Base-by-base conservation (phyloP, 1,140 invertebrate species). In the Lepidotrigona ventralis region DNA sequence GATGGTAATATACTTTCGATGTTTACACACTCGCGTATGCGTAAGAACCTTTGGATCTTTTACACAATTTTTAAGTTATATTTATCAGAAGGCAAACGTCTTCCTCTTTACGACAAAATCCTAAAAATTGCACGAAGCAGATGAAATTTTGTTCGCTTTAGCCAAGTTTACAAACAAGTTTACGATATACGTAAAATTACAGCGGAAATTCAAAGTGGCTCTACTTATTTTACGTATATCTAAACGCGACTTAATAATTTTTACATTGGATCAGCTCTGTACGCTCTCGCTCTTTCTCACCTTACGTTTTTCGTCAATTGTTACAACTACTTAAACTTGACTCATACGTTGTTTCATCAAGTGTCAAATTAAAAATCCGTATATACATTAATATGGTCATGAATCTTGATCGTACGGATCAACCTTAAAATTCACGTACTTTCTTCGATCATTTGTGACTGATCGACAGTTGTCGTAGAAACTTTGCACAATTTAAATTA, bases 21-120 rank as follows among this genome's bases (percentile, higher is more conserved):
- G 64, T 33, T n/a, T 66, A 2, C 46, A 33, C 29, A 33, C 53
- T 68, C 56, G 54, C 29, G 5, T 8, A 4, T 5, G 39, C 33
- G n/a, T n/a, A n/a, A n/a, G n/a, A 77, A 70, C 71, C 66, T 69
- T 78, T 70, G 26, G 26, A 39, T 53, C 58, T 19, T 53, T 58
- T 29, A 3, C 9, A n/a, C 0, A 5, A 60, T 75, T 11, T 72
- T 23, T 14, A 2, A 53, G 26, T 26, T 17, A 33, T 14, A 17
- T 23, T 29, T 33, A 12, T 58, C 3, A 9, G 23, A 46, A 17
- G 23, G 11, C 2, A 9, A 51, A 46, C 14, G 11, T 6, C 21
- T 46, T 23, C 9, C 15, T n/a, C 1, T 3, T 29, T 33, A 4
- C 33, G 14, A 23, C 4, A 17, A 56, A 70, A 54, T 33, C 19